phyloP scores from a whole-genome alignment of 2,888 invertebrate genomes.

The Operophtera brumata region DNA sequence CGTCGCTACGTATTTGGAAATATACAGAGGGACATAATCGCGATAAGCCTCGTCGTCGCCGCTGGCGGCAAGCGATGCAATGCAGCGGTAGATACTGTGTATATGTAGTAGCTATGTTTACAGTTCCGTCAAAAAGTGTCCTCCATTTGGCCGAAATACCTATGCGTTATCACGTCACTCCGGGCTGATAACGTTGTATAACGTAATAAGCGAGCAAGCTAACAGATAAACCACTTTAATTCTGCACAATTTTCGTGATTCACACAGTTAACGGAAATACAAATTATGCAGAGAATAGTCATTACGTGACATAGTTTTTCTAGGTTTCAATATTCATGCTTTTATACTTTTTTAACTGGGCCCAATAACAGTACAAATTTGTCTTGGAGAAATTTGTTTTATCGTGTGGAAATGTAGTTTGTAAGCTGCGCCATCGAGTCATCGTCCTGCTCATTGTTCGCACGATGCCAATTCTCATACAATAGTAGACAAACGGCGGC shows the following conservation, averaged over 20 bases:
- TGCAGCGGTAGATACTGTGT: constrained; percentile 28
- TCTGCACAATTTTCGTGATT: constrained; percentile 30
- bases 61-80: constrained; percentile 47
- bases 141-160: constrained; percentile 59
- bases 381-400: constrained; percentile 14
- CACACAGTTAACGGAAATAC: background rate
- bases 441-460: constrained; percentile 67
- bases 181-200: constrained; percentile 62
- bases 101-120: no score
- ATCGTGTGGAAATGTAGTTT: background rate
- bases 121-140: constrained; percentile 61
- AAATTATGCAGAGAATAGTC: background rate
- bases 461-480: constrained; percentile 68
- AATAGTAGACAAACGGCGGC: constrained; percentile 57
- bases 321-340: background rate
- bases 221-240: constrained; percentile 48
- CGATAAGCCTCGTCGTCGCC: constrained; percentile 38
- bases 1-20: constrained; percentile 26
- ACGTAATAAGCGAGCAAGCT: constrained; percentile 55
- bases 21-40: constrained; percentile 41
- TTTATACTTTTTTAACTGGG: background rate
- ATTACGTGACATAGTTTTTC: background rate
- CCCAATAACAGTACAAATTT: background rate
- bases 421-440: constrained; percentile 47
- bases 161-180: constrained; percentile 66